Evolutionary conservation across 2,888 invertebrate species (phyloP), one percentile per base, ranked within the genome.

Genomic region (Mythimna vitellina): DNA sequence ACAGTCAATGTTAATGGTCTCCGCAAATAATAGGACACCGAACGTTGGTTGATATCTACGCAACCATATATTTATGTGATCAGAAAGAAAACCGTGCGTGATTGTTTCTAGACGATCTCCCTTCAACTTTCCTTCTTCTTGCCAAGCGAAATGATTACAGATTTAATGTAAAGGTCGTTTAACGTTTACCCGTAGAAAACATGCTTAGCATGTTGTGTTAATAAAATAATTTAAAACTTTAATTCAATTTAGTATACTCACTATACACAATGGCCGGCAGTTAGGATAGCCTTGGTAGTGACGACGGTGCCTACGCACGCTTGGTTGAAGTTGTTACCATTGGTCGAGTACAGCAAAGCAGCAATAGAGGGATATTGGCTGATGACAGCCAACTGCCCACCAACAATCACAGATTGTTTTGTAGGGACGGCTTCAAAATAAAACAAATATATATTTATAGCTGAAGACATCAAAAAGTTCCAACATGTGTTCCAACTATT

Each of bases 181-280:
- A 17, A 46, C 17, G 5, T 17, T 46, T 46, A 17, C 6, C 6
- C 14, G 5, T 17, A 14, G 14, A 46, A 46, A 46, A 46, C 17
- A 46, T 42, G 14, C 46, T 46, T 46, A 17, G 17, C 17, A 46
- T 46, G n/a, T 51, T 46, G n/a, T 51, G 6, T 5, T 0, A 20
- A 49, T 20, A 49, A 20, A 49, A 20, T 17, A 20, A 51, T 9
- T n/a, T n/a, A 49, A 49, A 2, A 20, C 20, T 20, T 6, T 6
- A 20, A 20, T 51, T 32, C 3, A 32, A 38, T n/a, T 20, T n/a
- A n/a, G 20, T 1, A n/a, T 51, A 91, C 89, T 86, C 80, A 91
- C 92, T 49, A 3, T 3, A 84, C 78, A 72, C 92, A 92, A 65
- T 92, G 91, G n/a, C 87, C 90, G 9, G 92, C 92, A 20, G 91